Conservation (phyloP, 92 coral and sea anemone genomes). For the Virgularia gustaviana region DNA sequence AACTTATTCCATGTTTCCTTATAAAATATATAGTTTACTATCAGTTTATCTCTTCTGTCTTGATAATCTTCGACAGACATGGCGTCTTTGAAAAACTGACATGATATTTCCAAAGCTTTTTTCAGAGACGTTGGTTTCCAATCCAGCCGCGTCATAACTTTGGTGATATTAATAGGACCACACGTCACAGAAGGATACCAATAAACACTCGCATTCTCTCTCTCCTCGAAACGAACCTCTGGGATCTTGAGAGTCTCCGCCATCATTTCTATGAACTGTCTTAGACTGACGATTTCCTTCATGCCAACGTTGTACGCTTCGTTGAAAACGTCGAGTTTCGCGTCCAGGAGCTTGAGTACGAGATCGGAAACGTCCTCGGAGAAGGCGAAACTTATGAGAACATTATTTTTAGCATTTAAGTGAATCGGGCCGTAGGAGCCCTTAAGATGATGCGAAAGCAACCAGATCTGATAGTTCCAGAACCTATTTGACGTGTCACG, state of each 20-base stretch:
- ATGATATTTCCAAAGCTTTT: constrained; percentile 55
- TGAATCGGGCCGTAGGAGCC: constrained; percentile 59
- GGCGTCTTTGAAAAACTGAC: constrained; percentile 75
- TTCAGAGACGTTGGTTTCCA: constrained; percentile 71
- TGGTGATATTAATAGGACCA: constrained; percentile 76
- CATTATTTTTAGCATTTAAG: constrained; percentile 62
- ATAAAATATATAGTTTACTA: constrained; percentile 53
- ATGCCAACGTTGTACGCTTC: constrained; percentile 83
- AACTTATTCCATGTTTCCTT: constrained; percentile 55
- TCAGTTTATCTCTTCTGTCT: constrained; percentile 61
- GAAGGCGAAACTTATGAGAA: constrained; percentile 70
- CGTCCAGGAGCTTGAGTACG: constrained; percentile 50
- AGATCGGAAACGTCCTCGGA: constrained; percentile 71
- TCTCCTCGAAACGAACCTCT: constrained; percentile 63
- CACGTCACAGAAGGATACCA: constrained; percentile 81
- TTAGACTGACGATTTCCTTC: constrained; percentile 71
- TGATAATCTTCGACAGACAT: constrained; percentile 70
- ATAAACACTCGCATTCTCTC: constrained; percentile 41
- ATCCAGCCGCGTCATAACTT: constrained; percentile 54
- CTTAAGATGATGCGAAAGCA: constrained; percentile 64
- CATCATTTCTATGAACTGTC: constrained; percentile 61
- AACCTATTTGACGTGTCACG: constrained; percentile 93
- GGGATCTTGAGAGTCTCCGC: constrained; percentile 64
- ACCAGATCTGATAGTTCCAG: constrained; percentile 90
- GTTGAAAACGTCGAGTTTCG: constrained; percentile 44